Evolutionary conservation across 2,888 invertebrate species (phyloP).

Genomic region (Bruchidius siliquastri): DNA sequence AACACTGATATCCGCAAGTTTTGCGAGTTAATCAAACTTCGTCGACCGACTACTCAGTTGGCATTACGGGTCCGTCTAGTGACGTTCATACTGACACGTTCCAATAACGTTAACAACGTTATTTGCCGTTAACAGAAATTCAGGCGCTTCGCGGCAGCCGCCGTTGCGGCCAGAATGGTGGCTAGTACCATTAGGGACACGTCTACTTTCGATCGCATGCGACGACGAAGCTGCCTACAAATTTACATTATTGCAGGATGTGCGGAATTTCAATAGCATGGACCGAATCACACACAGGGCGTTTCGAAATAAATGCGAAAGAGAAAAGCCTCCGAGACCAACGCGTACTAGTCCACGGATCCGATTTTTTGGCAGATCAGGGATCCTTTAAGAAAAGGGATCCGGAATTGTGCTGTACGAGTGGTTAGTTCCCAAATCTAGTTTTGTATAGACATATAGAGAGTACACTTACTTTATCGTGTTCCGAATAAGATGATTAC

Average conservation of each 20-base stretch:
- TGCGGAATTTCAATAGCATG: neutral
- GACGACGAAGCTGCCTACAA: neutral
- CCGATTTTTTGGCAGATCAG: too few relatives aligned
- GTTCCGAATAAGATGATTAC: too few relatives aligned
- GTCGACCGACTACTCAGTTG: neutral
- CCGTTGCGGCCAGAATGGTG: neutral
- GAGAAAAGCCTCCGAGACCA: too few relatives aligned
- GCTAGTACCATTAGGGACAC: neutral
- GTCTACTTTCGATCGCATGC: neutral
- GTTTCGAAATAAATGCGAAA: too few relatives aligned
- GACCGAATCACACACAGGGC: neutral
- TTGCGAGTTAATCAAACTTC: neutral
- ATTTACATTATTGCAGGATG: neutral
- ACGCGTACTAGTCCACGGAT: too few relatives aligned
- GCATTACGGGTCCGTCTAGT: neutral
- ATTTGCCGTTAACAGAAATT: constrained; percentile 2
- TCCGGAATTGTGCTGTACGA: too few relatives aligned
- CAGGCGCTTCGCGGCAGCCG: neutral
- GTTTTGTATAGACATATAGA: too few relatives aligned
- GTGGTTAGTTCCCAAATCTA: too few relatives aligned
- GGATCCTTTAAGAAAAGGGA: too few relatives aligned
- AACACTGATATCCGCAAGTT: neutral
- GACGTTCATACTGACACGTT: constrained; percentile 11
- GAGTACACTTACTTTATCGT: too few relatives aligned
- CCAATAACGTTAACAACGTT: constrained; percentile 19